Conservation (phyloP, 2,113 vertebrate species). For the Heliornis fulica region DNA sequence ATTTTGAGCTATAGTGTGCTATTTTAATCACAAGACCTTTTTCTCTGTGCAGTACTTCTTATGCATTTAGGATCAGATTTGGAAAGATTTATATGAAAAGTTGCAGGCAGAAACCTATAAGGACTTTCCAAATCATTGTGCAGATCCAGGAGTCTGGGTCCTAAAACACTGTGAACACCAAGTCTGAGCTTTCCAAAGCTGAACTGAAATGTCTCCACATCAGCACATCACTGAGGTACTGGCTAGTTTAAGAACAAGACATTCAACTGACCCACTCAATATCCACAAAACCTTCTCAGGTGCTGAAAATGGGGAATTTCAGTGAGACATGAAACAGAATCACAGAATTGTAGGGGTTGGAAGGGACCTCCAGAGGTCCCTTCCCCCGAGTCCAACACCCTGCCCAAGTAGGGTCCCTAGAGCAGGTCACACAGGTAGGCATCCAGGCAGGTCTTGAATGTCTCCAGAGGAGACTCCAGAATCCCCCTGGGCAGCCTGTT, state of each 20-base stretch:
- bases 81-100: neutral
- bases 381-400: too few species aligned
- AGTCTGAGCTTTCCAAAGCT: neutral
- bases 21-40: constrained; percentile 23
- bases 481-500: too few species aligned
- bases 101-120: neutral
- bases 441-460: too few species aligned
- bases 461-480: too few species aligned
- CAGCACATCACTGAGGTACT: neutral
- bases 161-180: neutral
- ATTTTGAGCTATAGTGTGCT: neutral
- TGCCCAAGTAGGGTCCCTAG: too few species aligned
- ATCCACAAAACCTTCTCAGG: neutral
- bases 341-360: too few species aligned
- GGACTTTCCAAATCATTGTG: neutral
- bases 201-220: neutral
- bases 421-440: too few species aligned
- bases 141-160: neutral
- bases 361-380: too few species aligned
- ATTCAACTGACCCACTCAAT: neutral
- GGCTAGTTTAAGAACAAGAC: neutral
- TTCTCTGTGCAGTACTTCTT: neutral
- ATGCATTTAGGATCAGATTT: neutral
- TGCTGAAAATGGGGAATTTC: neutral
- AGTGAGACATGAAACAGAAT: neutral